Evolutionary conservation across 2,113 vertebrate genomes (phyloP).

Genomic region (Corvus moneduloides): DNA sequence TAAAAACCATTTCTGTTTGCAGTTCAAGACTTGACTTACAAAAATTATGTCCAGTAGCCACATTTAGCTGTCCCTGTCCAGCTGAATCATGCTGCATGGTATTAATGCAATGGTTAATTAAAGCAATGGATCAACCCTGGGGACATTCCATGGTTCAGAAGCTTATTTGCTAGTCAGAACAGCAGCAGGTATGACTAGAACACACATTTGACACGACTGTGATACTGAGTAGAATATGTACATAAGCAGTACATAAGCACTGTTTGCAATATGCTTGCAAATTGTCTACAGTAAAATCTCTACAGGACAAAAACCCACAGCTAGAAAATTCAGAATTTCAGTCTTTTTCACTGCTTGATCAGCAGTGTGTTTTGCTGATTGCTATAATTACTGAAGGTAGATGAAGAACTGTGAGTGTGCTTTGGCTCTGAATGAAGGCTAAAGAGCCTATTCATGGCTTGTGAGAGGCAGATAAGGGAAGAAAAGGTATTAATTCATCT

Average conservation of each 20-base stretch:
- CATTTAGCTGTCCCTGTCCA: background rate
- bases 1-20: background rate
- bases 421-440: background rate
- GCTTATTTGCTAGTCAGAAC: background rate
- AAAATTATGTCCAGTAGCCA: background rate
- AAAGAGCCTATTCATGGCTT: background rate
- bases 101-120: background rate
- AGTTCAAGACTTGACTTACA: background rate
- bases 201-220: fast-evolving
- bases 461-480: background rate
- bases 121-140: background rate
- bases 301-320: background rate
- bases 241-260: background rate
- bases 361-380: background rate
- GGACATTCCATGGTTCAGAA: background rate
- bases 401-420: background rate
- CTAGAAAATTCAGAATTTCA: background rate
- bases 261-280: background rate
- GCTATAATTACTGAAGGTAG: background rate
- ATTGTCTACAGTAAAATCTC: background rate
- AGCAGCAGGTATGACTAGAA: background rate
- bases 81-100: background rate
- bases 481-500: background rate
- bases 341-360: background rate
- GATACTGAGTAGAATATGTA: background rate